These are phyloP conservation scores for Poecilia gillii DNA, from an alignment of 2,797 vertebrate genomes.

Conservation along the genomic window DNA sequence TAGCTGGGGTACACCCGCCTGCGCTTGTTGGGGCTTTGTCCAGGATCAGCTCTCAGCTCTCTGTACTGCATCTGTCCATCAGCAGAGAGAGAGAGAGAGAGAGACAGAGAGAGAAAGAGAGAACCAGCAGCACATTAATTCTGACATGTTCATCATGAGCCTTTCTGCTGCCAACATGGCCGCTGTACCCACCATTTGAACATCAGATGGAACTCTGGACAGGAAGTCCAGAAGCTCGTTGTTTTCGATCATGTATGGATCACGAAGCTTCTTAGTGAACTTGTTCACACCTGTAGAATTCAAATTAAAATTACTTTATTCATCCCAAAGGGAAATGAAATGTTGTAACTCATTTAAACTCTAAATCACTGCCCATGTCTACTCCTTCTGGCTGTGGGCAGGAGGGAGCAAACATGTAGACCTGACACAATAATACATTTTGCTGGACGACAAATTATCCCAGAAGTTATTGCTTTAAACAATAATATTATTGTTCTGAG, in stretches of 20 bases:
- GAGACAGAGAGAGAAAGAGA: background rate
- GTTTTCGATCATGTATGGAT: slow-evolving; percentile 91
- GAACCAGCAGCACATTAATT: background rate
- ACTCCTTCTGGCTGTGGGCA: no score
- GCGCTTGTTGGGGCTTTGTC: slow-evolving; percentile 88
- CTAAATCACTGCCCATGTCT: no score
- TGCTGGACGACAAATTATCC: no score
- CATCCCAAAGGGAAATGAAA: no score
- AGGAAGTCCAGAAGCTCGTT: slow-evolving; percentile 95
- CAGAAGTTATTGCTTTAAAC: no score
- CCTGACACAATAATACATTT: no score
- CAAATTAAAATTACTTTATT: background rate
- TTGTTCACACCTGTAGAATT: slow-evolving; percentile 86
- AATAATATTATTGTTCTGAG: no score
- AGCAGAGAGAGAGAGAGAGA: slow-evolving; percentile 11
- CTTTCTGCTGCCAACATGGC: background rate
- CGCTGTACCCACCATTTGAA: slow-evolving; percentile 88
- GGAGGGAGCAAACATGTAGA: no score
- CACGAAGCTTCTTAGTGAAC: slow-evolving; percentile 95
- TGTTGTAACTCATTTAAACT: no score
- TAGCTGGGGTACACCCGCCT: slow-evolving; percentile 86
- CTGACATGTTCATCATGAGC: background rate
- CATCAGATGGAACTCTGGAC: slow-evolving; percentile 93
- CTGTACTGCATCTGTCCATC: slow-evolving; percentile 91
- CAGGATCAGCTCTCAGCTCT: slow-evolving; percentile 86